Evolutionary conservation across 2,797 vertebrate genomes (phyloP).

Genomic region (Pipistrellus pipistrellus): DNA sequence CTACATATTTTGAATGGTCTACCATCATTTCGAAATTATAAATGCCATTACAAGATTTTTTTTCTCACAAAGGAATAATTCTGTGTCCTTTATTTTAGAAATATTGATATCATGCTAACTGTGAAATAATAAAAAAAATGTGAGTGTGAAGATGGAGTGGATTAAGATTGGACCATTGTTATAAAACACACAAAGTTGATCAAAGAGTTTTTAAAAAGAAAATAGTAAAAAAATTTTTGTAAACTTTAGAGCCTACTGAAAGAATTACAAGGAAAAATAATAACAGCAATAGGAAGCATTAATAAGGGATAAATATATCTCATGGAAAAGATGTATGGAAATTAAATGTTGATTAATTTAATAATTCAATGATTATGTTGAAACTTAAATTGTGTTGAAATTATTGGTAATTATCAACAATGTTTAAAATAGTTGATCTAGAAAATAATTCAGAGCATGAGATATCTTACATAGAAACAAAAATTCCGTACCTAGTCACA

Average conservation of each 20-base stretch:
- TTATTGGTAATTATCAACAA: constrained; percentile 37
- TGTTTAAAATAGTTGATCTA: constrained; percentile 41
- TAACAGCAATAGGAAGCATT: not conserved
- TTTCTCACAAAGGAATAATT: not conserved
- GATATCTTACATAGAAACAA: not conserved
- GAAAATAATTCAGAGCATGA: constrained; percentile 16
- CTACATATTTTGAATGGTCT: constrained; percentile 38
- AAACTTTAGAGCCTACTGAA: constrained; percentile 12
- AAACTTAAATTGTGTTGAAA: constrained; percentile 33
- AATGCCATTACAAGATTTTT: not conserved
- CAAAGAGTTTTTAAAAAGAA: not conserved
- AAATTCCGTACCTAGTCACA: not conserved
- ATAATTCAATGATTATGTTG: not conserved
- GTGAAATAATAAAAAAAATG: constrained; percentile 43
- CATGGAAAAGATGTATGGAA: not conserved
- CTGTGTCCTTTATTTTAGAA: constrained; percentile 19
- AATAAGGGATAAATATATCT: not conserved
- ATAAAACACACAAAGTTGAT: not conserved
- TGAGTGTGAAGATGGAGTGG: not conserved
- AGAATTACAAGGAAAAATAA: constrained; percentile 1
- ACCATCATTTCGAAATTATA: not conserved
- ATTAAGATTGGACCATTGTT: not conserved
- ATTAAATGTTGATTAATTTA: constrained; percentile 24
- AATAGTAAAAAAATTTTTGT: not conserved
- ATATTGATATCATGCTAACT: not conserved